Conservation (phyloP, 2,888 invertebrate genomes). For the Eupsilia transversa region DNA sequence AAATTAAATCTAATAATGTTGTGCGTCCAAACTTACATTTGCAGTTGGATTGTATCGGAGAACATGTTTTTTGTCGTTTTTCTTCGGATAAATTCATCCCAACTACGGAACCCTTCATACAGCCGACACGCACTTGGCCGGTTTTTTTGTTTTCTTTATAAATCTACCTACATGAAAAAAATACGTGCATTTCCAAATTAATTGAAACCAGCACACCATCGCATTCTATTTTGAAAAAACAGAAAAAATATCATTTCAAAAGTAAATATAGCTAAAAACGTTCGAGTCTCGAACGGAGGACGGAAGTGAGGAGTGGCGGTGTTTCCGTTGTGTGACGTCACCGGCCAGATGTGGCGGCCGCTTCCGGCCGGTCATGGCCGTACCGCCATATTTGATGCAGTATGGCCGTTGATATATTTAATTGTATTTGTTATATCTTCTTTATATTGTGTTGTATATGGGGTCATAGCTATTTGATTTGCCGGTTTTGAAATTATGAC, state of each 20-base stretch:
- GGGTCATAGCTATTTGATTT: background rate
- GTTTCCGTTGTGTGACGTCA: constrained; percentile 78
- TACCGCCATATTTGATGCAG: constrained; percentile 61
- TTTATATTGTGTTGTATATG: constrained; percentile 21
- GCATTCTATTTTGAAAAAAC: constrained; percentile 13
- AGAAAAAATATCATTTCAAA: constrained; percentile 23
- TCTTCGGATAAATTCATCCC: no score
- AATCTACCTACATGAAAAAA: background rate
- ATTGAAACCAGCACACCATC: background rate
- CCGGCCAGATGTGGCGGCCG: constrained; percentile 78
- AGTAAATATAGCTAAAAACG: constrained; percentile 61
- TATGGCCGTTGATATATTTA: constrained; percentile 43
- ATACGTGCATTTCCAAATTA: background rate
- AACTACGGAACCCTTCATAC: no score
- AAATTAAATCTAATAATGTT: no score
- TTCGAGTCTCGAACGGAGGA: constrained; percentile 56
- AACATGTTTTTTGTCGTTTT: no score
- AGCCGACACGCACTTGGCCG: no score
- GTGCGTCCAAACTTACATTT: no score
- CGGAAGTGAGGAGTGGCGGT: constrained; percentile 71
- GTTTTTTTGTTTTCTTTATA: background rate
- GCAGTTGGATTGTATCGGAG: no score
- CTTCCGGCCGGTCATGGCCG: constrained; percentile 75
- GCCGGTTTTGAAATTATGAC: background rate
- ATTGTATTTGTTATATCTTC: constrained; percentile 49